Conservation (phyloP, 2,797 vertebrate genomes). For the Sternotherus odoratus region DNA sequence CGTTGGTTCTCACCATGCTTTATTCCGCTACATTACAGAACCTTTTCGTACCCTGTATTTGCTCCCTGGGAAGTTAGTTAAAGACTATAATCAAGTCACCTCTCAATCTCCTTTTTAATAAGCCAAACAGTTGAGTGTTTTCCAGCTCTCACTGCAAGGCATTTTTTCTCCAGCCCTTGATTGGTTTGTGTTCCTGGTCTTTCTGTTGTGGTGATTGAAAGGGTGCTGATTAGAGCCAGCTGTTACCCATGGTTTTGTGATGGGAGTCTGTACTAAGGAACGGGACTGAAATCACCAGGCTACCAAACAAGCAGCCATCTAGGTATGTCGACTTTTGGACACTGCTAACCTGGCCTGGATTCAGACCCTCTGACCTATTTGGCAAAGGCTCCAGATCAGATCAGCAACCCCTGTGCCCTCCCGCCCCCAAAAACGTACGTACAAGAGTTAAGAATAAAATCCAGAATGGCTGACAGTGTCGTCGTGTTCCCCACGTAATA, state of each 20-base stretch:
- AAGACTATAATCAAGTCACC: constrained; percentile 59
- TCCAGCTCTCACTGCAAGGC: not conserved
- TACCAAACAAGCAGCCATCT: not conserved
- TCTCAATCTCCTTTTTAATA: constrained; percentile 44
- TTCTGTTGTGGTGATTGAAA: not conserved
- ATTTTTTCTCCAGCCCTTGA: not conserved
- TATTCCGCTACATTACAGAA: constrained; percentile 58
- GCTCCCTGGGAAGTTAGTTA: not conserved
- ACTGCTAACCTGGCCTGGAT: accelerated
- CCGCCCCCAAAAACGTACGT: not conserved
- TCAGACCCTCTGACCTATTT: accelerated
- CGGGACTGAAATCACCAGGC: not conserved
- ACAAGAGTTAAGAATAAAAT: constrained; percentile 21
- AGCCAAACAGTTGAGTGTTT: not conserved
- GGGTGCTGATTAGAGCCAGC: constrained; percentile 5
- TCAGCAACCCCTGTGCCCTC: accelerated
- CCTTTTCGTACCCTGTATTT: constrained; percentile 22
- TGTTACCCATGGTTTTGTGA: not conserved
- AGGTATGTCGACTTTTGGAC: not conserved
- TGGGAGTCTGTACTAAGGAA: not conserved
- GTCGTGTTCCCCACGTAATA: constrained; percentile 8
- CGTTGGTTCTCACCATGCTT: constrained; percentile 59
- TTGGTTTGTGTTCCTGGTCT: not conserved
- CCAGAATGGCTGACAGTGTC: not conserved
- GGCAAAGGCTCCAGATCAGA: not conserved